A percentile compares a stretch with the other conserved stretches of the same genome.
These are phyloP conservation scores for Ammodytes marinus DNA, from an alignment of 2,113 vertebrate species.

Conservation along the genomic window DNA sequence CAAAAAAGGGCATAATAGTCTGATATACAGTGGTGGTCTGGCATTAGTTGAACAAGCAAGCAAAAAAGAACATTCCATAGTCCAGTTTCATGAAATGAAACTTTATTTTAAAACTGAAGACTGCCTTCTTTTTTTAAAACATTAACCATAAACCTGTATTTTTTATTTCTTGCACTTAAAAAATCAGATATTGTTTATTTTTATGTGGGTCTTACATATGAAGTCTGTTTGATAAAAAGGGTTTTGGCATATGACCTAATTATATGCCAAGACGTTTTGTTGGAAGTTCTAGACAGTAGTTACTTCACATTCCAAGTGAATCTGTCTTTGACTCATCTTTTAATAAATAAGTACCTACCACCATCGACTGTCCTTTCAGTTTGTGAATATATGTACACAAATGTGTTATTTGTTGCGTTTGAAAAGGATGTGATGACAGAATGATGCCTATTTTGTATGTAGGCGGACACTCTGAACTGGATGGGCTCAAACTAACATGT, in stretches of 20 bases:
- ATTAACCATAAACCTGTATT: slow-evolving; percentile 87
- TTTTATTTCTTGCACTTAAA: slow-evolving; percentile 90
- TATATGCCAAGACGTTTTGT: slow-evolving; percentile 81
- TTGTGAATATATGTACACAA: slow-evolving; percentile 85
- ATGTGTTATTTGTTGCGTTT: slow-evolving; percentile 78
- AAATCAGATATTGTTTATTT: slow-evolving; percentile 89
- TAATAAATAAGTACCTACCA: slow-evolving; percentile 90
- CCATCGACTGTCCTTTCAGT: slow-evolving; percentile 84
- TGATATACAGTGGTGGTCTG: slow-evolving; percentile 82
- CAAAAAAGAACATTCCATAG: slow-evolving; percentile 87
- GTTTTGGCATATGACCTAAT: slow-evolving; percentile 85
- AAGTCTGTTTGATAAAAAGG: slow-evolving; percentile 86
- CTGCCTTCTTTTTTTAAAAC: slow-evolving; percentile 87
- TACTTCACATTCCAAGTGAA: slow-evolving; percentile 87
- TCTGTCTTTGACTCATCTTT: slow-evolving; percentile 88
- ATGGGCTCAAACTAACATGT: slow-evolving; percentile 81
- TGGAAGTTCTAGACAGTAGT: slow-evolving; percentile 84
- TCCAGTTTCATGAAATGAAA: slow-evolving; percentile 89
- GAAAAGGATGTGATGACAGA: slow-evolving; percentile 80
- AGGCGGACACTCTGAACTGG: slow-evolving; percentile 75
- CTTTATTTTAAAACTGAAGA: slow-evolving; percentile 86
- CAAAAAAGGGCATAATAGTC: slow-evolving; percentile 70
- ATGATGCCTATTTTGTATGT: slow-evolving; percentile 80
- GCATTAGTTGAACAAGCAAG: slow-evolving; percentile 78
- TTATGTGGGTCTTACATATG: slow-evolving; percentile 88